These are phyloP conservation scores for Amphibalanus amphitrite DNA, from an alignment of 1,140 invertebrate genomes.

Conservation along the genomic window DNA sequence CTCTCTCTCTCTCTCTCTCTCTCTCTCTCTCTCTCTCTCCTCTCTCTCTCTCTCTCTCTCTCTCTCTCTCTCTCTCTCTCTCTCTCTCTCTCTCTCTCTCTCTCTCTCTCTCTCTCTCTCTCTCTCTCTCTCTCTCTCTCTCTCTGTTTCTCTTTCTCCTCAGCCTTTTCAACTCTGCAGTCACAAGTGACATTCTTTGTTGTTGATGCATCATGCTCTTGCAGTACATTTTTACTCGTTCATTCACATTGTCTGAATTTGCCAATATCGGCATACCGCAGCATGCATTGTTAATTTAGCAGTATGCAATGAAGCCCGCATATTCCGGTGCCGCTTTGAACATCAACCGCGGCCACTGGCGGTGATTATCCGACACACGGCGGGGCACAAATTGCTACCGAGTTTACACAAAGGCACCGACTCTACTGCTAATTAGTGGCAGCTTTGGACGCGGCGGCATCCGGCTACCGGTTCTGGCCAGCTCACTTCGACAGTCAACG, in stretches of 20 bases:
- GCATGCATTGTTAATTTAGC: no score
- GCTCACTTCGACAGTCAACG: not conserved
- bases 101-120: slow-evolving; percentile 6
- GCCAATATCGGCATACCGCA: not conserved
- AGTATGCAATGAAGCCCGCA: not conserved
- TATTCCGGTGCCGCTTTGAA: not conserved
- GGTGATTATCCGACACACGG: not conserved
- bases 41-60: not conserved
- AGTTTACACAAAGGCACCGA: not conserved
- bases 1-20: not conserved
- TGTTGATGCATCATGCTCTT: not conserved
- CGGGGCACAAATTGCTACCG: not conserved
- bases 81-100: slow-evolving; percentile 4
- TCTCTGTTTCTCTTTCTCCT: slow-evolving; percentile 2
- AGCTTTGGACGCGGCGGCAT: not conserved
- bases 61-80: not conserved
- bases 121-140: not conserved
- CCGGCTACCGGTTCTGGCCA: not conserved
- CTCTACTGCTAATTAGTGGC: not conserved
- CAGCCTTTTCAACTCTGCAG: not conserved
- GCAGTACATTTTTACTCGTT: not conserved
- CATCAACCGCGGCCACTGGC: not conserved
- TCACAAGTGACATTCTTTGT: not conserved
- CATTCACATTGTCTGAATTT: not conserved
- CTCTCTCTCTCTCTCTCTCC: not conserved